Percentiles rank a stretch among this genome's conserved stretches.
Evolutionary conservation across 1,140 invertebrate genomes (phyloP).

Genomic region (Plutomurus gul): DNA sequence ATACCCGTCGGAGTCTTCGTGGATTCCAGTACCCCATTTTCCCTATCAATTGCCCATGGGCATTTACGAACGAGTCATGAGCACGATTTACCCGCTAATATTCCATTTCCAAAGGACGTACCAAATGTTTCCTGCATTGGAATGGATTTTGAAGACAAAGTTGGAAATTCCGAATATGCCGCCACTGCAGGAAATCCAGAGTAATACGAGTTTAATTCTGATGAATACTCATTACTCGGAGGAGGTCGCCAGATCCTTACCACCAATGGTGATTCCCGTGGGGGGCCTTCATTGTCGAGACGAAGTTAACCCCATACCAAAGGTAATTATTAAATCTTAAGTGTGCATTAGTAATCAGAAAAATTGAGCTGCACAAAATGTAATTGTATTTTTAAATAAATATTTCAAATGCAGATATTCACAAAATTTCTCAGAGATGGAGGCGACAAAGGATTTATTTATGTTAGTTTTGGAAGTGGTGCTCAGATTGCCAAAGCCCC

Average conservation of each 20-base stretch:
- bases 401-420: conserved; percentile 53
- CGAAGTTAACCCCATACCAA: conserved; percentile 21
- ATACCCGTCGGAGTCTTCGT: conserved; percentile 16
- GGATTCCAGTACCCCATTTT: conserved; percentile 25
- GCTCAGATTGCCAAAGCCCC: conserved; percentile 28
- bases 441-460: conserved; percentile 64
- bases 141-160: conserved; percentile 6
- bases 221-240: conserved; percentile 64
- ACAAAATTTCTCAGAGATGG: conserved; percentile 58
- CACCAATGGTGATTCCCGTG: conserved; percentile 31
- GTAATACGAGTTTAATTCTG: conserved; percentile 60
- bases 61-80: conserved; percentile 6
- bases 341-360: too few species aligned
- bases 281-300: conserved; percentile 46
- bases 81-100: conserved; percentile 4
- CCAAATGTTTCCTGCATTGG: conserved; percentile 22
- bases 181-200: conserved; percentile 52
- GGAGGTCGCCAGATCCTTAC: conserved; percentile 35
- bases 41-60: conserved; percentile 35
- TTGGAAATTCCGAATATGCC: conserved; percentile 40
- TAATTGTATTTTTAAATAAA: not conserved
- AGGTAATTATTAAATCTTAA: not conserved
- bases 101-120: not conserved
- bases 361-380: too few species aligned
- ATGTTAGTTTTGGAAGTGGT: conserved; percentile 62